Base-by-base conservation (phyloP, 2,113 vertebrate genomes). In the Amazona vittata region DNA sequence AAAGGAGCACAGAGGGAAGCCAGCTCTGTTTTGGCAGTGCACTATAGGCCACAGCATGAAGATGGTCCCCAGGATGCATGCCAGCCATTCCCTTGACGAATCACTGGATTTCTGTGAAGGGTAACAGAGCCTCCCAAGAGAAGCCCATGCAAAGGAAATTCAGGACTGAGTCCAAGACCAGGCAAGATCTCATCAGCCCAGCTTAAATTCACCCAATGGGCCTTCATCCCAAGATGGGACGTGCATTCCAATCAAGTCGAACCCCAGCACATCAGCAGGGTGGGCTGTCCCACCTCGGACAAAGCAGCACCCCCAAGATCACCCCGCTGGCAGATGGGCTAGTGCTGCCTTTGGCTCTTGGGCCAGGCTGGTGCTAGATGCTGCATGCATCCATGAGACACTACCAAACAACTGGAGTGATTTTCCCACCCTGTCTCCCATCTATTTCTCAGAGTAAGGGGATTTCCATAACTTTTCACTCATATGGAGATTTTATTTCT, bases 1-100 rank as follows among this genome's bases (percentile, higher is more conserved):
- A 7, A 62, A 33, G 47, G 25, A 31, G 33, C 43, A 24, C 17
- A 33, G 11, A 50, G 70, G 55, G 28, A 52, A 33, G 31, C 26
- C 64, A 67, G 37, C 1, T 4, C 31, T 87, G 2, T 35, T 60
- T 29, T 43, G 33, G 46, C 1, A 0, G 33, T 3, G 29, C 59
- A 60, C 52, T 15, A 50, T 43, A 49, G 37, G 53, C 70, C 75
- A 11, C 18, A 55, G 44, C 22, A 29, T 17, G 76, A 37, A 20
- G 63, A 50, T 4, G 21, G 7, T 46, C 14, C 22, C 31, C 52
- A 53, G 16, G 63, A 33, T 37, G 25, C 3, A 1, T 24, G 29
- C 60, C 67, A 90, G 87, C 3, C 0, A 1, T 35, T 63, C 49
- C 22, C 10, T 2, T 55, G 28, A 63, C 7, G 52, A 81, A 31